These are phyloP conservation scores for Chauna torquata DNA, from an alignment of 2,113 vertebrate genomes.

Conservation along the genomic window DNA sequence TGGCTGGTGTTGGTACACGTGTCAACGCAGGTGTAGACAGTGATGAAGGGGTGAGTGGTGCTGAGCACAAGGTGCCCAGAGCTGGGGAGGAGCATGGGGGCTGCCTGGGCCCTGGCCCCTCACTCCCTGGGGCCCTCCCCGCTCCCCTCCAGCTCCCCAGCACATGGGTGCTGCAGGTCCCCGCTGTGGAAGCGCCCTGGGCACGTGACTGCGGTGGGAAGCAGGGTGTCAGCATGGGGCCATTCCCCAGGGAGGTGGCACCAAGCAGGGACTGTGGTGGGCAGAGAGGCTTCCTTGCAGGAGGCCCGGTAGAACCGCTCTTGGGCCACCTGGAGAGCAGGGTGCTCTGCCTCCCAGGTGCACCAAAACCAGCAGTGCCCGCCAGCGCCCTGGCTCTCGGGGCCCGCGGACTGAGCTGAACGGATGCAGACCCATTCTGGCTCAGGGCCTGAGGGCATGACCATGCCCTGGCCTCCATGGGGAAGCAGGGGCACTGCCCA, in stretches of 20 bases:
- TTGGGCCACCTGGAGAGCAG: background rate
- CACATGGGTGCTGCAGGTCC: background rate
- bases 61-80: background rate
- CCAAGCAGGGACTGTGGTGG: background rate
- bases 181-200: background rate
- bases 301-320: background rate
- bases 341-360: background rate
- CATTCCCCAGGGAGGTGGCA: background rate
- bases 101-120: background rate
- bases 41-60: background rate
- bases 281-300: background rate
- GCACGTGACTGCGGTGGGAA: background rate
- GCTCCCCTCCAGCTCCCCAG: background rate
- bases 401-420: background rate
- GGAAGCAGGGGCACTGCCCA: background rate
- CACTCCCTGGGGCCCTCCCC: background rate
- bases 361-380: background rate
- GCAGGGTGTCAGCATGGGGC: background rate
- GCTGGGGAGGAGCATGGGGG: background rate
- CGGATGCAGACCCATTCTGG: accelerated
- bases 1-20: conserved; percentile 40
- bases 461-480: accelerated
- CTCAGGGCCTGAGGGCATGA: accelerated
- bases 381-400: background rate
- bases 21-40: background rate